Percentiles rank a stretch among this genome's conserved stretches.
Conservation (phyloP, 2,888 invertebrate species). For the Drosophila bunnanda region DNA sequence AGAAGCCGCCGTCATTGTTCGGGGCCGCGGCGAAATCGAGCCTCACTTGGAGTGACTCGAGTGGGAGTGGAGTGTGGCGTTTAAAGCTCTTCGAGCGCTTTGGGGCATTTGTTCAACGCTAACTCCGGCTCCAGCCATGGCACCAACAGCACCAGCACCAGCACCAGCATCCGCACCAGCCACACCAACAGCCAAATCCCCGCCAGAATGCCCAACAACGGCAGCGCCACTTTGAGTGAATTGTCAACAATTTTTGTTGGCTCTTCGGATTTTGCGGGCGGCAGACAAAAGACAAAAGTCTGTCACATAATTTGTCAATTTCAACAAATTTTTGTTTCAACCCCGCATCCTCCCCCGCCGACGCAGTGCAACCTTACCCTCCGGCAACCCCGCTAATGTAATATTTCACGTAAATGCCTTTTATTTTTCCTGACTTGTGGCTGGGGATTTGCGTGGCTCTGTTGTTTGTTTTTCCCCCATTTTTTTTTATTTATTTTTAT, state of each 20-base stretch:
- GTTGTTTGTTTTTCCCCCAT: constrained; percentile 13
- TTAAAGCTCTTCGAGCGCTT: constrained; percentile 81
- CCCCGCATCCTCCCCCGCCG: constrained; percentile 12
- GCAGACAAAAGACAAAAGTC: constrained; percentile 74
- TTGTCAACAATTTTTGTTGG: constrained; percentile 79
- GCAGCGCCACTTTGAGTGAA: constrained; percentile 72
- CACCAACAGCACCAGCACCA: constrained; percentile 2
- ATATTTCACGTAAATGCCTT: constrained; percentile 64
- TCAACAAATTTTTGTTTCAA: constrained; percentile 58
- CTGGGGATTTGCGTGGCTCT: constrained; percentile 16
- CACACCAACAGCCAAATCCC: constrained; percentile 9
- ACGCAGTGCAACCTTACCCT: background rate
- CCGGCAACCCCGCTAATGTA: constrained; percentile 40
- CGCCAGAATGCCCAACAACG: constrained; percentile 17
- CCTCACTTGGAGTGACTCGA: constrained; percentile 55
- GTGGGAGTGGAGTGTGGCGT: constrained; percentile 59
- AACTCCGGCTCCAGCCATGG: constrained; percentile 48
- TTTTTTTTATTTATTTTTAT: constrained; percentile 1
- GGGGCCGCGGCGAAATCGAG: constrained; percentile 71
- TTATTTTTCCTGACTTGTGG: constrained; percentile 31
- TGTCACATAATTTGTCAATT: constrained; percentile 80
- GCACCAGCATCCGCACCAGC: constrained; percentile 11
- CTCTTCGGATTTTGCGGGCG: constrained; percentile 70
- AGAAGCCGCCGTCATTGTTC: constrained; percentile 63
- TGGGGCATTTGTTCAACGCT: constrained; percentile 78